phyloP scores from a whole-genome alignment of 2,888 invertebrate genomes.

The Troglohyphantes excavatus region DNA sequence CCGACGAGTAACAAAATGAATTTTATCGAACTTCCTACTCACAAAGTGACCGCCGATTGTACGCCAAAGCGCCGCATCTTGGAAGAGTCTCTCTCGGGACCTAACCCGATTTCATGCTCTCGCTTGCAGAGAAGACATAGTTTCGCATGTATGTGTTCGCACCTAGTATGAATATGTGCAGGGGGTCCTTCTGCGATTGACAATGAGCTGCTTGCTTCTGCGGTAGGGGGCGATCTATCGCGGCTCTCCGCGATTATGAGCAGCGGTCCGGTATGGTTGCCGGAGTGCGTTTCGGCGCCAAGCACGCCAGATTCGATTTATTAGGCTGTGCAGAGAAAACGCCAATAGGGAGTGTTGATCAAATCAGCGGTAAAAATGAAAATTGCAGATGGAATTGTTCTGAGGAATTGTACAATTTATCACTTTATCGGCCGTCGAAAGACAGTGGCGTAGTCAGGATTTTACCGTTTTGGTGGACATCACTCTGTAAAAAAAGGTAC shows the following conservation, averaged over 20 bases:
- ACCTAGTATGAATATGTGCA: constrained; percentile 17
- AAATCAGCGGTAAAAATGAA: no score
- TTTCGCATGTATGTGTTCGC: neutral
- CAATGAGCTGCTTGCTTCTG: constrained; percentile 39
- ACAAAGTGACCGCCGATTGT: constrained; percentile 24
- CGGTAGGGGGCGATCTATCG: constrained; percentile 15
- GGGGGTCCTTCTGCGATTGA: constrained; percentile 14
- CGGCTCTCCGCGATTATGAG: constrained; percentile 34
- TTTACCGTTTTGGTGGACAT: no score
- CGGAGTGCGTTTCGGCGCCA: constrained; percentile 45
- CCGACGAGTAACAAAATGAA: neutral
- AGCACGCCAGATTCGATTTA: constrained; percentile 45
- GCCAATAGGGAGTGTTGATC: neutral
- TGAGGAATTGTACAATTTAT: no score
- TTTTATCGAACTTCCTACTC: neutral
- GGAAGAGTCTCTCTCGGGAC: neutral
- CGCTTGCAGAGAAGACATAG: constrained; percentile 9
- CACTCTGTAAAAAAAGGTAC: no score
- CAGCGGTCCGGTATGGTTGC: constrained; percentile 46
- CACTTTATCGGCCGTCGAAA: no score
- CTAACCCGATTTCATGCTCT: neutral
- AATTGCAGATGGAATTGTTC: no score
- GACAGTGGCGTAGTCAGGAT: no score
- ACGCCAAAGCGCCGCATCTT: neutral
- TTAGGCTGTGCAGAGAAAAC: constrained; percentile 1